Evolutionary conservation across 2,888 invertebrate species (phyloP).

Genomic region (Shargacucullia verbasci): DNA sequence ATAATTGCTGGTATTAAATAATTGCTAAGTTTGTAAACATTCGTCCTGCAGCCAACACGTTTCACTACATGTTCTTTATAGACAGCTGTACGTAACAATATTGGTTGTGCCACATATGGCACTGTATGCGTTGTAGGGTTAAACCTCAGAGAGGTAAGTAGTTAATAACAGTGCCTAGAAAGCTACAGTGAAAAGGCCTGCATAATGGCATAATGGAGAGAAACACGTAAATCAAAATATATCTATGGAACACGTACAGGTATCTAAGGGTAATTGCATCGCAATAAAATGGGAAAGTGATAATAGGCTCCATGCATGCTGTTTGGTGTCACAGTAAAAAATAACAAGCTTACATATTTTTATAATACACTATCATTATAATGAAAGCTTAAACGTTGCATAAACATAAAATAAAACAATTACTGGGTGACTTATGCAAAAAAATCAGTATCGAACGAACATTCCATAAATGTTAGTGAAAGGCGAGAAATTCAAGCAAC

Average conservation of each 20-base stretch:
- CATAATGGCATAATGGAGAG: constrained; percentile 24
- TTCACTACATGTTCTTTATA: too few relatives aligned
- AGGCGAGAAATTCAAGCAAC: constrained; percentile 45
- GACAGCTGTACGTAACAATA: too few relatives aligned
- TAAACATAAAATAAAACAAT: constrained; percentile 16
- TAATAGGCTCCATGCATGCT: constrained; percentile 18
- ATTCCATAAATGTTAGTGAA: constrained; percentile 61
- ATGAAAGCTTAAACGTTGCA: constrained; percentile 46
- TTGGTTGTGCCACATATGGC: too few relatives aligned
- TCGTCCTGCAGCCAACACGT: too few relatives aligned
- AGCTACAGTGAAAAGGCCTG: constrained; percentile 14
- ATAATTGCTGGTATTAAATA: too few relatives aligned
- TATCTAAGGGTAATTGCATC: constrained; percentile 25
- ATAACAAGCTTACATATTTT: constrained; percentile 8
- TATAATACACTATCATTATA: constrained; percentile 24
- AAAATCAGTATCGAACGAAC: constrained; percentile 43
- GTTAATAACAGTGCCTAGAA: constrained; percentile 24
- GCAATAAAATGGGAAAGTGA: constrained; percentile 27
- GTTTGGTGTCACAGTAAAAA: constrained; percentile 30
- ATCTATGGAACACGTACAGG: constrained; percentile 17
- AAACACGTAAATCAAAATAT: constrained; percentile 29
- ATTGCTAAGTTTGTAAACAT: too few relatives aligned
- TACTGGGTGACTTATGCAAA: constrained; percentile 48
- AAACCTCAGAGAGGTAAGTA: constrained; percentile 15
- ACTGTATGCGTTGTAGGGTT: too few relatives aligned